These are phyloP conservation scores for Zapornia atra DNA, from an alignment of 2,113 vertebrate genomes.

Conservation along the genomic window DNA sequence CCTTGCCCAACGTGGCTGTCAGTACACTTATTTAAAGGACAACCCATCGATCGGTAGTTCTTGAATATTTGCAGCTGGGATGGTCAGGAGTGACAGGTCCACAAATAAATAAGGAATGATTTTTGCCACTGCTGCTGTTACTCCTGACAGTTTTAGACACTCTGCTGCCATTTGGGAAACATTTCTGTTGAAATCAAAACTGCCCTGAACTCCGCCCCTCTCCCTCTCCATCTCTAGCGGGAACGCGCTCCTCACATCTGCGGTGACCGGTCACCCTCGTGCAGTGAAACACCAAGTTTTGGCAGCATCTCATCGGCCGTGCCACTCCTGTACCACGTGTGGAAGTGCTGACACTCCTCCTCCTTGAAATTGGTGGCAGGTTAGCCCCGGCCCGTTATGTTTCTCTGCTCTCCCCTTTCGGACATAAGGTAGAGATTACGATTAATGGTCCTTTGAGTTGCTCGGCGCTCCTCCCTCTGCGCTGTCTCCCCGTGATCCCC, in stretches of 20 bases:
- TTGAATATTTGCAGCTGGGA: slow-evolving; percentile 34
- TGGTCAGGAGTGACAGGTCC: background rate
- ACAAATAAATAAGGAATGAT: slow-evolving; percentile 20
- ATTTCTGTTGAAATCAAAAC: slow-evolving; percentile 42
- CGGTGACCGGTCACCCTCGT: background rate
- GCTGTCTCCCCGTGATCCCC: slow-evolving; percentile 66
- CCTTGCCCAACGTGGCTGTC: slow-evolving; percentile 47
- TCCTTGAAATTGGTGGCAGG: background rate
- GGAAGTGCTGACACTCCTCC: slow-evolving; percentile 9
- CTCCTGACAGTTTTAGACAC: slow-evolving; percentile 7
- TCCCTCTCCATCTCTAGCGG: background rate
- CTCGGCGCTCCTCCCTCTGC: slow-evolving; percentile 66
- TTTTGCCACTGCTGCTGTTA: background rate
- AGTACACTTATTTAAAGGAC: slow-evolving; percentile 58
- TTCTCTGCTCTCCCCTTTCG: slow-evolving; percentile 38
- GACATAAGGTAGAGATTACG: slow-evolving; percentile 78
- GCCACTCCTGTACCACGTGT: rapidly evolving
- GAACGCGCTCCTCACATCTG: background rate
- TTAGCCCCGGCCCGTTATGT: background rate
- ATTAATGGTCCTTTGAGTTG: slow-evolving; percentile 71
- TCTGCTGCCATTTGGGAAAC: slow-evolving; percentile 59
- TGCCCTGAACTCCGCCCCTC: background rate
- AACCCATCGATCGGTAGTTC: slow-evolving; percentile 19
- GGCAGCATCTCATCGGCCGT: rapidly evolving
- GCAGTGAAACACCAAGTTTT: background rate